A percentile compares a stretch with the other conserved stretches of the same genome.
Conservation (phyloP, 2,113 vertebrate genomes). For the Oenanthe oenanthe region DNA sequence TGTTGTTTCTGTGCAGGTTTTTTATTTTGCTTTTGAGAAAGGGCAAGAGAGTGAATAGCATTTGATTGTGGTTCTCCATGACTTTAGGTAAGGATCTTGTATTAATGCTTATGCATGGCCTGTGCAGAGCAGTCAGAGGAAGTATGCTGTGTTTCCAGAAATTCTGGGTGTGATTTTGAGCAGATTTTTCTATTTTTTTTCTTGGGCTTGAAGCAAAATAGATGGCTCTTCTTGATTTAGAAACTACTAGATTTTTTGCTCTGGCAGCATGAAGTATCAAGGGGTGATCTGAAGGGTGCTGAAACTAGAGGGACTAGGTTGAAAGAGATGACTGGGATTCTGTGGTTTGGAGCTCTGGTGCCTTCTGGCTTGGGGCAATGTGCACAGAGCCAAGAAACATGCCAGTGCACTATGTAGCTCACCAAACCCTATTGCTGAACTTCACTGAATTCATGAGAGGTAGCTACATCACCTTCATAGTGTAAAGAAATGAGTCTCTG, state of each 20-base stretch:
- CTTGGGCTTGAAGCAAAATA: not conserved
- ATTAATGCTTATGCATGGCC: not conserved
- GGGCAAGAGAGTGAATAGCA: not conserved
- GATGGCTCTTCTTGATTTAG: not conserved
- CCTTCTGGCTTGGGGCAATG: rapidly evolving
- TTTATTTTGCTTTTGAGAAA: not conserved
- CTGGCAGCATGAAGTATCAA: not conserved
- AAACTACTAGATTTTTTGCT: not conserved
- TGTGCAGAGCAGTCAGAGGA: not conserved
- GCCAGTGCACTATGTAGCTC: rapidly evolving
- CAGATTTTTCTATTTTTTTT: not conserved
- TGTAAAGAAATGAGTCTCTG: not conserved
- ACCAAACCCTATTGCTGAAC: not conserved
- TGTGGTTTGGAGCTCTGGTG: not conserved
- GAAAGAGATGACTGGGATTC: not conserved
- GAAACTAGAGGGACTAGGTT: not conserved
- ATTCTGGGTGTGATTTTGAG: not conserved
- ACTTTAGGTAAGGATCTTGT: not conserved
- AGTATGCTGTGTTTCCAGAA: not conserved
- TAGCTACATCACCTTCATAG: not conserved
- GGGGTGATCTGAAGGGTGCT: not conserved
- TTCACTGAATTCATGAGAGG: rapidly evolving
- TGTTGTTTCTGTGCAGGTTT: not conserved
- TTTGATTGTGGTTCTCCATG: not conserved
- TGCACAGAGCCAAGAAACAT: not conserved